phyloP scores from a whole-genome alignment of 2,113 vertebrate genomes.

The Oenanthe melanoleuca region DNA sequence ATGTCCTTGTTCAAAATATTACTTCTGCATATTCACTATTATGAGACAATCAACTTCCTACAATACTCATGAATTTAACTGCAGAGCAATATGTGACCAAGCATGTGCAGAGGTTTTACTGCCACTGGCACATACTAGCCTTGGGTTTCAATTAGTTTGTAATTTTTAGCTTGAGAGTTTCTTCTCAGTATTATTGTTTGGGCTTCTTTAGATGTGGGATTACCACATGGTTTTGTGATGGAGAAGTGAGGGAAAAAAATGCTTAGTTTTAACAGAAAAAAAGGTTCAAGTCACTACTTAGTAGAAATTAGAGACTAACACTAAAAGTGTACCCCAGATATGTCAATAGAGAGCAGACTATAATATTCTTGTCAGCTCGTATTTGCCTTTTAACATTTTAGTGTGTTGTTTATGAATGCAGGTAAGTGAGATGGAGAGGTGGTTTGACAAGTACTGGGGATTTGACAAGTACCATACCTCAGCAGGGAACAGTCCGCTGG shows the following conservation, averaged over 20 bases:
- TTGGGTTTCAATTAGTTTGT: not conserved
- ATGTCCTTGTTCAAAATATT: not conserved
- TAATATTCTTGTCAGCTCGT: not conserved
- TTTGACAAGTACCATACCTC: conserved; percentile 6
- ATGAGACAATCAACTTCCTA: not conserved
- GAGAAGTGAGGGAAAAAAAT: not conserved
- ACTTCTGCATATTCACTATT: not conserved
- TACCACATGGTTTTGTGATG: not conserved
- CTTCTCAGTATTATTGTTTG: not conserved
- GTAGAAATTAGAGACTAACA: not conserved
- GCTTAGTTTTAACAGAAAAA: not conserved
- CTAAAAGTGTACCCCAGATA: not conserved
- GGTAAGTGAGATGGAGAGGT: not conserved
- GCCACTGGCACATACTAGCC: not conserved
- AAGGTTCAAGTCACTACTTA: not conserved
- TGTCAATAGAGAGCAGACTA: not conserved
- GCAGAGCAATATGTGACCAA: not conserved
- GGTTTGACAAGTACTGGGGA: not conserved
- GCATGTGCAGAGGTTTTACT: not conserved
- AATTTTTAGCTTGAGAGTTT: not conserved
- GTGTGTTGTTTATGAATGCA: not conserved
- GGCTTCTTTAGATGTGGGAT: not conserved
- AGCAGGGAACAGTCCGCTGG: not conserved
- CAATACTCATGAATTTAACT: not conserved
- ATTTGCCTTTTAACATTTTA: not conserved